Evolutionary conservation across 2,113 vertebrate species (phyloP).

Genomic region (Chloebia gouldiae): DNA sequence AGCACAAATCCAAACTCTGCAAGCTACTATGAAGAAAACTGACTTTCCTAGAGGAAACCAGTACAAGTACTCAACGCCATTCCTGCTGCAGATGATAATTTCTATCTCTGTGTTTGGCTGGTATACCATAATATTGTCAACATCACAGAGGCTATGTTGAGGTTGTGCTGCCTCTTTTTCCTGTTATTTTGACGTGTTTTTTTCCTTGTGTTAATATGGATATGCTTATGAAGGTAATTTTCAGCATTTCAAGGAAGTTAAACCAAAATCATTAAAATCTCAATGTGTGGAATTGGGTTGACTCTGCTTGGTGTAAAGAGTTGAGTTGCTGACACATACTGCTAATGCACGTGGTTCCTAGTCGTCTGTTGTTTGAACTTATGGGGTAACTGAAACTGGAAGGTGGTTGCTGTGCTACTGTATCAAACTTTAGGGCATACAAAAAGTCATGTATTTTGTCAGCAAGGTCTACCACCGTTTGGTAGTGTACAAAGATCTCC

Average conservation of each 20-base stretch:
- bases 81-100: neutral
- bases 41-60: neutral
- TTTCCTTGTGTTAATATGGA: neutral
- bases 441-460: neutral
- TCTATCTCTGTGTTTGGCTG: neutral
- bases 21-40: neutral
- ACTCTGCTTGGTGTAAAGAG: neutral
- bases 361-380: neutral
- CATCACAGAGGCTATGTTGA: neutral
- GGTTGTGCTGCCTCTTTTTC: neutral
- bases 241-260: neutral
- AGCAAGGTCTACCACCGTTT: neutral
- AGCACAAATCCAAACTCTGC: neutral
- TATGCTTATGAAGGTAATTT: neutral
- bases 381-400: neutral
- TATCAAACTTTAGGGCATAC: neutral
- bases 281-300: neutral
- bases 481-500: neutral
- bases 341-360: fast-evolving
- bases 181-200: neutral
- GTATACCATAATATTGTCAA: neutral
- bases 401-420: neutral
- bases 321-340: neutral
- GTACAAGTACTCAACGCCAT: neutral
- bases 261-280: neutral